These are phyloP conservation scores for Geococcyx californianus DNA, from an alignment of 2,113 vertebrate species.

Conservation along the genomic window DNA sequence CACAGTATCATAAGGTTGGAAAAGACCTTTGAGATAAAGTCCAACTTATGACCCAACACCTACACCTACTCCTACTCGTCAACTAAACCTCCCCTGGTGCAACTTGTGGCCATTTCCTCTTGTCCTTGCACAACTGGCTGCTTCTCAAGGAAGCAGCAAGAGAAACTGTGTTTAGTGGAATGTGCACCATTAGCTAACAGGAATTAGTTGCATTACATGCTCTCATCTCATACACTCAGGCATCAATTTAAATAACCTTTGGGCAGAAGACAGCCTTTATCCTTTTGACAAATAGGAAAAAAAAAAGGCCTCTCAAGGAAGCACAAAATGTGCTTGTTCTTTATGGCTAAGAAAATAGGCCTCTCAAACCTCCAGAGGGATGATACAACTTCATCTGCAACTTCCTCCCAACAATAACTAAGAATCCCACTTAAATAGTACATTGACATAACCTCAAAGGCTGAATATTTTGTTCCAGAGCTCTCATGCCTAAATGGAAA, in stretches of 20 bases:
- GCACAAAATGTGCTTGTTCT: background rate
- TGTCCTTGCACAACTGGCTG: background rate
- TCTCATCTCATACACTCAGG: background rate
- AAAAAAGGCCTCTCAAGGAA: background rate
- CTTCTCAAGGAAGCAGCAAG: background rate
- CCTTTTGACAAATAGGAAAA: background rate
- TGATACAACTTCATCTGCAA: background rate
- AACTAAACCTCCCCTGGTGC: too few species aligned
- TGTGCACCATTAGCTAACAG: background rate
- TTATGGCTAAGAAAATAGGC: background rate
- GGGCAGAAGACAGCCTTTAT: background rate
- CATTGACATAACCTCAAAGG: background rate
- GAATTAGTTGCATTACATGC: background rate
- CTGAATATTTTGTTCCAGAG: constrained; percentile 1
- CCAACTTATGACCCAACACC: too few species aligned
- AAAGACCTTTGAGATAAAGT: too few species aligned
- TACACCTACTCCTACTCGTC: too few species aligned
- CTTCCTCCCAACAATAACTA: background rate
- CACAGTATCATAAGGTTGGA: too few species aligned
- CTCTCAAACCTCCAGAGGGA: background rate
- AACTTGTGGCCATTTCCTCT: too few species aligned
- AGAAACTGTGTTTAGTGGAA: rapidly evolving
- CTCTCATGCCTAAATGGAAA: background rate
- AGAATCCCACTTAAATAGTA: background rate
- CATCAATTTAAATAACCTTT: constrained; percentile 14